phyloP scores from a whole-genome alignment of 1,140 invertebrate species.

The Eumeta japonica region DNA sequence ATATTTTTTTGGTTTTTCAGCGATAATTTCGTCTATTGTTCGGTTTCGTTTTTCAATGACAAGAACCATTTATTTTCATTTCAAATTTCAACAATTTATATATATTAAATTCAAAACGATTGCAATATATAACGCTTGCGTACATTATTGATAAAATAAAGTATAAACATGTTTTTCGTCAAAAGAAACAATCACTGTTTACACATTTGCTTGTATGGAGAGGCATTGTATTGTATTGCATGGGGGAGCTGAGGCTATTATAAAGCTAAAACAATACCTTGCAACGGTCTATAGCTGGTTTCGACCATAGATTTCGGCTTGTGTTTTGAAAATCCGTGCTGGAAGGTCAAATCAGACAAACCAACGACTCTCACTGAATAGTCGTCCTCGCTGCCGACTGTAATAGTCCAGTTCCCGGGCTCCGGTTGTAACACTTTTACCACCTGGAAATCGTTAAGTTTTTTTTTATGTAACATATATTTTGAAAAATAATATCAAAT shows the following conservation, averaged over 20 bases:
- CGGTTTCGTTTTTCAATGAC: no score
- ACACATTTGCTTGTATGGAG: not conserved
- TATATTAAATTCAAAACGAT: no score
- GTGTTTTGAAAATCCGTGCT: constrained; percentile 66
- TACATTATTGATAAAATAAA: constrained; percentile 1
- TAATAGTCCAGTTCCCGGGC: constrained; percentile 64
- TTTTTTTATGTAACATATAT: constrained; percentile 4
- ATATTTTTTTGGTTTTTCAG: no score
- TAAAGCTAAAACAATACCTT: constrained; percentile 49
- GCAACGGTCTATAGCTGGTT: constrained; percentile 61
- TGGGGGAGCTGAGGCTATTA: no score
- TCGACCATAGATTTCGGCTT: constrained; percentile 53
- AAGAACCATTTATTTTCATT: no score
- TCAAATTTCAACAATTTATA: no score
- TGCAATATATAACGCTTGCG: no score
- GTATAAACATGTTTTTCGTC: not conserved
- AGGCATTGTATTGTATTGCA: not conserved
- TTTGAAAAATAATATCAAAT: no score
- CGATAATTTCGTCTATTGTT: no score
- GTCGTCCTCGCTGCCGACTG: constrained; percentile 60
- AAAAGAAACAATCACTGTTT: not conserved
- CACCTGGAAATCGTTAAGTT: constrained; percentile 33
- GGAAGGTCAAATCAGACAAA: constrained; percentile 64
- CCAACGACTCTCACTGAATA: constrained; percentile 69
- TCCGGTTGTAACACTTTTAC: constrained; percentile 62